Base-by-base conservation (phyloP, 1,140 invertebrate species). In the Diprion similis region DNA sequence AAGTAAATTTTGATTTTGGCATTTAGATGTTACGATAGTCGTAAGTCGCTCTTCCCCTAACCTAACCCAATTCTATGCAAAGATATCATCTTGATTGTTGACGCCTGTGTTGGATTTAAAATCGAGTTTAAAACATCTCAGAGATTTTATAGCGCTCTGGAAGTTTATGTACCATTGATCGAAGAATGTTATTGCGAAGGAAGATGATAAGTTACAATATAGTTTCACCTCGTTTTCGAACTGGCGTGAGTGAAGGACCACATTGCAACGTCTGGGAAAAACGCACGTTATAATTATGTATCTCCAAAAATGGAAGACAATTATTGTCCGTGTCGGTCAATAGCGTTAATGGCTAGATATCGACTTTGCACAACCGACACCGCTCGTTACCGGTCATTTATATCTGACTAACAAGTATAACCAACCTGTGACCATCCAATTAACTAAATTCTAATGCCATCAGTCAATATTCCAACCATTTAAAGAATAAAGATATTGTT, bases 231-330 rank as follows among this genome's bases (percentile, higher is more conserved):
- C 24, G 24, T 37, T 37, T 37, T 37, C 24, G 24, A 37, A 37
- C 24, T 37, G 24, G 24, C 24, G 24, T 2, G 59, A 64, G 17
- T 64, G 59, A 64, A 3, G 59, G 1, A 64, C 17, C 17, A 17
- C 13, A 4, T 4, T 64, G 8, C 59, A 15, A 15, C 59, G 59
- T 3, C 13, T 15, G 6, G 13, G 13, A 64, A 64, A 64, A 64
- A 64, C 24, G n/a, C 10, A 19, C 66, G 11, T 18, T 68, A 10
- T 45, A 18, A 18, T 18, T 68, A 68, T 15, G 13, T 64, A 64
- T 68, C 8, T 68, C 66, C 18, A 68, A 68, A 68, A 24, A 68
- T 68, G 66, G 66, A 68, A 68, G 15, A 68, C 18, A 68, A 68
- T 68, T 68, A 18, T 45, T 18, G 18, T 18, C 17, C 37, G 66